Base-by-base conservation (phyloP, 2,797 vertebrate genomes). In the Sebastes variabilis region DNA sequence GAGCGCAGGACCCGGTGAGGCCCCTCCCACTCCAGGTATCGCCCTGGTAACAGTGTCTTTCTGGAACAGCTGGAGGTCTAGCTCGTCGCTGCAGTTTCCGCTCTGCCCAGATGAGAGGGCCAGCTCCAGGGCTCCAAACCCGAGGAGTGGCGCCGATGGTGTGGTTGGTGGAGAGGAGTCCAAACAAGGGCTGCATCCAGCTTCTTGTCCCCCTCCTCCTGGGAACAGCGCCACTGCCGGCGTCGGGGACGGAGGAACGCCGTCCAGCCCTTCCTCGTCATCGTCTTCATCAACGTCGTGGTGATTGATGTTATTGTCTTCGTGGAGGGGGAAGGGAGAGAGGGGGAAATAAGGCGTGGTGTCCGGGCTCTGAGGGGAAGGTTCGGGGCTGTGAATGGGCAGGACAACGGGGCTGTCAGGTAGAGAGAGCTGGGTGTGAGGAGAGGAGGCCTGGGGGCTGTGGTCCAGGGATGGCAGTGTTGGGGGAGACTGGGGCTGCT, bases 61-160 rank as follows among this genome's bases (percentile, higher is more conserved):
- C 89, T 97, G 97, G 87, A 97, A 98, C 72, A 95, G 94, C 90
- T 98, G 97, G 67, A 98, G 95, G 91, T 98, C 97, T 85, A 98
- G 94, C 87, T 98, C 96, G 6, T 96, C 94, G 0, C 81, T 91
- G 84, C 90, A 90, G 90, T 90, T 90, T 70, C 83, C 92, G 66
- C 87, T 87, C 60, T 94, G 94, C 14, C 93, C 97, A 16, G 97
- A 97, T 24, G 96, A 95, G 1, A 97, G 95, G 5, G 95, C 96
- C 49, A 95, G 84, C 77, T 97, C 96, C 83, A 96, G 91, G 2
- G 94, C 94, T 38, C 94, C 94, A 10, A 96, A 96, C 8, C 93
- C 95, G 0, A 93, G 87, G 22, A 85, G 81, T 4, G 95, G 91
- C 3, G 92, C 94, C 8, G 91, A 93, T 1, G 95, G 95, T 1